Evolutionary conservation across 2,113 vertebrate species (phyloP).

Genomic region (Alexandromys fortis): DNA sequence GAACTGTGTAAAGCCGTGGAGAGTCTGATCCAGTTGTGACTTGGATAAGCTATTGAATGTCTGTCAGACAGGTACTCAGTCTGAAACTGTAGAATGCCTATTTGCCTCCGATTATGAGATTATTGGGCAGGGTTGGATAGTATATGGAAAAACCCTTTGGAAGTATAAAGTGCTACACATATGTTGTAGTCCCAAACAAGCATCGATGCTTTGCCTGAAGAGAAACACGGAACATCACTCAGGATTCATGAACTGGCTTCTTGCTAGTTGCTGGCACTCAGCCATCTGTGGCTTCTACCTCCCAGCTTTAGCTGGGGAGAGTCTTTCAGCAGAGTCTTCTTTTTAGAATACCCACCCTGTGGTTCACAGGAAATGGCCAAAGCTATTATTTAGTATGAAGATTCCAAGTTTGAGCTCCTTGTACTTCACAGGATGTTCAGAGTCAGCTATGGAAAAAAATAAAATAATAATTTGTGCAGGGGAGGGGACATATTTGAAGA

Average conservation of each 20-base stretch:
- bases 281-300: not conserved
- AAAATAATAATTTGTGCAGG: not conserved
- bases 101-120: not conserved
- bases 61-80: not conserved
- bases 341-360: conserved; percentile 57
- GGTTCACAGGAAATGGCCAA: conserved; percentile 43
- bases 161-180: not conserved
- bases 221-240: conserved; percentile 34
- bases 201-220: conserved; percentile 45
- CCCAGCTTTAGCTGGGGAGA: conserved; percentile 25
- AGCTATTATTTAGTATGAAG: conserved; percentile 32
- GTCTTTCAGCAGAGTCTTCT: conserved; percentile 6
- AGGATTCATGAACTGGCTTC: conserved; percentile 44
- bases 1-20: conserved; percentile 29
- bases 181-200: not conserved
- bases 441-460: not conserved
- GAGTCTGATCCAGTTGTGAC: not conserved
- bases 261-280: not conserved
- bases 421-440: not conserved
- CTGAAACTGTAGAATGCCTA: not conserved
- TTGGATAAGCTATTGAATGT: not conserved
- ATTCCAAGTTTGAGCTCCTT: conserved; percentile 28
- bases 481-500: not conserved
- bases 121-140: not conserved
- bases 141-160: not conserved